Base-by-base conservation (phyloP, 2,113 vertebrate species). In the Syngnathus floridae region DNA sequence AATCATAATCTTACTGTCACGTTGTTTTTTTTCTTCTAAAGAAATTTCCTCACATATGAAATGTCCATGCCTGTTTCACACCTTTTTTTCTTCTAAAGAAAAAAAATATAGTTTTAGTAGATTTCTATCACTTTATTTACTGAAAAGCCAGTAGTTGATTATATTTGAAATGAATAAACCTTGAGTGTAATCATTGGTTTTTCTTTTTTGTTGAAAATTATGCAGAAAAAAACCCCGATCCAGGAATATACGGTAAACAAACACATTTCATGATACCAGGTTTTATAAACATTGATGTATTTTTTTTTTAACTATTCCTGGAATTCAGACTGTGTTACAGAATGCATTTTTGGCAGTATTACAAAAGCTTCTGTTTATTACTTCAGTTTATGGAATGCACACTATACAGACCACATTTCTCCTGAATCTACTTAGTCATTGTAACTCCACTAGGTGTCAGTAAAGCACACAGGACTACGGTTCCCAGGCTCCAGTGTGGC, bases 71-170 rank as follows among this genome's bases (percentile, higher is more conserved):
- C 77, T 75, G 62, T 84, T 79, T 84, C 77, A 80, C 75, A 72
- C 75, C 78, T 85, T 82, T 61, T 84, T 87, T 86, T 88, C 77
- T 89, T 84, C 70, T 82, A 69, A 87, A 88, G 82, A 86, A 71
- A 69, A 84, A 88, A 80, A 66, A 58, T 52, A 89, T 90, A 86
- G 88, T 87, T 88, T 86, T 83, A 90, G 87, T 90, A 91, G 83
- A 88, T 91, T 92, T 91, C 81, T 91, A 91, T 91, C 82, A 90
- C 83, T 85, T 90, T 90, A 91, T 91, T 91, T 91, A 89, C 89
- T 87, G 84, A 91, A 68, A 92, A 88, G 83, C 87, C 85, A 87
- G 84, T 91, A 90, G 89, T 89, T 89, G 84, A 90, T 88, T 89
- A 90, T 88, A 90, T 89, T 89, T 88, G 87, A 90, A 86, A 91